Base-by-base conservation (phyloP, 2,888 invertebrate genomes). In the Suillia variegata region DNA sequence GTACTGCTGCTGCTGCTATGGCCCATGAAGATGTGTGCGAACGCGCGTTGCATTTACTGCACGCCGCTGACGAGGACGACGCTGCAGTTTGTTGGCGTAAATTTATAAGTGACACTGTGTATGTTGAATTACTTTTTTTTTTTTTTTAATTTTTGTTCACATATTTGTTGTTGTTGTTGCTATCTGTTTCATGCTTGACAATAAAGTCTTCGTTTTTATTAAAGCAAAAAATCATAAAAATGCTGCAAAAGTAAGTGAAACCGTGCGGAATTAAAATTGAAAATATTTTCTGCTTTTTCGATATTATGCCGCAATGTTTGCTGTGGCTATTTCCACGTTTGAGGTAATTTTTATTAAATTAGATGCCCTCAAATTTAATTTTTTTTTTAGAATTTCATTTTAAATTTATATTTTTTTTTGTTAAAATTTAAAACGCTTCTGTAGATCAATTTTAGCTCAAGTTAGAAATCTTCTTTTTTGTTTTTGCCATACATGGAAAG, bases 61-160 rank as follows among this genome's bases (percentile, higher is more conserved):
- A 38, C 15, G 31, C 31, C 31, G 12, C 31, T 31, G n/a, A n/a
- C n/a, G n/a, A n/a, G n/a, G 31, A 6, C 6, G 31, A 10, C n/a
- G n/a, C 15, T 10, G 38, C 38, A 38, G 38, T 38, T 38, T 62
- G 67, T 67, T 69, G 63, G 67, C 66, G 67, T 69, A 62, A 67
- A 69, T 69, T 69, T 69, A 69, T 67, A 66, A 67, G 66, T 65
- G 59, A 62, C 63, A 65, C 66, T 64, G n/a, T n/a, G n/a, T 65
- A 65, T 59, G 57, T 56, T 58, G 61, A 58, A 56, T 61, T 63
- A 58, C 6, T 18, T 48, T 48, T 38, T 38, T 38, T 38, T 38
- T 38, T 13, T n/a, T 38, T n/a, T 8, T n/a, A 38, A 6, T 38
- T 48, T 48, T n/a, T 22, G 22, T 48, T 45, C n/a, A 6, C n/a